Evolutionary conservation across 2,113 vertebrate species (phyloP).

Genomic region (Eonycteris spelaea): DNA sequence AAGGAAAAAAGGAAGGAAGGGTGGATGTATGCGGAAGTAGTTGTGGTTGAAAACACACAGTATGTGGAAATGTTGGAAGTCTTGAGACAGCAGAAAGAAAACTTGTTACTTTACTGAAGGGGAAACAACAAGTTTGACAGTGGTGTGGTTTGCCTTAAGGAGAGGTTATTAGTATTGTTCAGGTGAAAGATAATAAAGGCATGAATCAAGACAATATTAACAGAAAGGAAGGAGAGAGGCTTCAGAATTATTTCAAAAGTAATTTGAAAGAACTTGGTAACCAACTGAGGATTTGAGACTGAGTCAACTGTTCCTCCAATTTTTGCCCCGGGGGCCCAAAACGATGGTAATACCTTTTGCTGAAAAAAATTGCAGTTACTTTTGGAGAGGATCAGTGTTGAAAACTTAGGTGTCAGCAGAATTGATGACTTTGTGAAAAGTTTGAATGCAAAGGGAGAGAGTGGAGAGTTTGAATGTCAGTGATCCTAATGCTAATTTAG

Average conservation of each 20-base stretch:
- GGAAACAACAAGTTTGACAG: not conserved
- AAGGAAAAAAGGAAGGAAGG: too few species aligned
- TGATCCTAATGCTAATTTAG: not conserved
- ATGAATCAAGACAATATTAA: not conserved
- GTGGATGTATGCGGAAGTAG: not conserved
- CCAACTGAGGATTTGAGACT: not conserved
- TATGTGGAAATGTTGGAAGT: not conserved
- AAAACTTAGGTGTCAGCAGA: conserved; percentile 45
- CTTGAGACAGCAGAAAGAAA: not conserved
- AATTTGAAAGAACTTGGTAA: conserved; percentile 38
- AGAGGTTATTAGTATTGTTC: not conserved
- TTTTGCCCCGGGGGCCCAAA: not conserved
- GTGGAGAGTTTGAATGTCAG: not conserved
- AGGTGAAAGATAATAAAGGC: not conserved
- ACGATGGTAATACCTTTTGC: conserved; percentile 9
- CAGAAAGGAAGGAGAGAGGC: not conserved
- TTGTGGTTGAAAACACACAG: not conserved
- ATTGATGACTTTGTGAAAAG: conserved; percentile 44
- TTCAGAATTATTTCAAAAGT: conserved; percentile 3
- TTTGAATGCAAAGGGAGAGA: not conserved
- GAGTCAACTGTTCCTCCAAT: conserved; percentile 28
- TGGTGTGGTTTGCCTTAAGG: not conserved
- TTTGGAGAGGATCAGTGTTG: conserved; percentile 44
- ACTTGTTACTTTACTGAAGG: not conserved
- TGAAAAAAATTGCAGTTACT: conserved; percentile 17